Percentiles rank a stretch among this genome's conserved stretches.
These are phyloP conservation scores for Actinia tenebrosa DNA, from an alignment of 64 coral and sea anemone species.

Conservation along the genomic window DNA sequence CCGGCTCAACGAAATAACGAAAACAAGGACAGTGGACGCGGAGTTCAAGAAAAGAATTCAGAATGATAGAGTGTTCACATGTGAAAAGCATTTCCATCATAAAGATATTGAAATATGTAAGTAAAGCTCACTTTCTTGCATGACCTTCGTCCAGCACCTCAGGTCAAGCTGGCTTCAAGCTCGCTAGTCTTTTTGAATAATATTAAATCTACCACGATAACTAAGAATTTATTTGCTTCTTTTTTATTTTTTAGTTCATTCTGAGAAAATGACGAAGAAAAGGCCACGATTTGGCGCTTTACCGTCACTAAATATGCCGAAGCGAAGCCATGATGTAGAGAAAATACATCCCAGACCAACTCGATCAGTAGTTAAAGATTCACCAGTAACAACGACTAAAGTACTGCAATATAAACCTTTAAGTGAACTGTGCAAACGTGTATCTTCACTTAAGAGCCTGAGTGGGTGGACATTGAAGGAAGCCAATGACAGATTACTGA, in stretches of 20 bases:
- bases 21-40: neutral
- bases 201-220: too few species aligned
- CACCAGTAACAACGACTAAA: neutral
- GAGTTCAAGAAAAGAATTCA: neutral
- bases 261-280: neutral
- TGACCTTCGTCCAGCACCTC: too few species aligned
- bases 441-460: conserved; percentile 17
- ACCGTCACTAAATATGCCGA: conserved; percentile 39
- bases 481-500: conserved; percentile 10
- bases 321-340: conserved; percentile 27
- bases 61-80: neutral
- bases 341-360: conserved; percentile 7
- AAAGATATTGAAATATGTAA: neutral
- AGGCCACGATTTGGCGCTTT: conserved; percentile 33
- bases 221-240: too few species aligned
- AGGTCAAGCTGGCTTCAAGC: too few species aligned
- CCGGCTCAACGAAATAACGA: neutral
- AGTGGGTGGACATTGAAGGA: neutral
- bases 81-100: neutral
- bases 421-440: neutral
- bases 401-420: neutral
- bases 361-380: conserved; percentile 24
- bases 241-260: conserved; percentile 37
- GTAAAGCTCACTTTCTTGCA: too few species aligned
- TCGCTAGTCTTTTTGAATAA: too few species aligned